Base-by-base conservation (phyloP, 1,140 invertebrate species). In the Drosophila nigrodunni region DNA sequence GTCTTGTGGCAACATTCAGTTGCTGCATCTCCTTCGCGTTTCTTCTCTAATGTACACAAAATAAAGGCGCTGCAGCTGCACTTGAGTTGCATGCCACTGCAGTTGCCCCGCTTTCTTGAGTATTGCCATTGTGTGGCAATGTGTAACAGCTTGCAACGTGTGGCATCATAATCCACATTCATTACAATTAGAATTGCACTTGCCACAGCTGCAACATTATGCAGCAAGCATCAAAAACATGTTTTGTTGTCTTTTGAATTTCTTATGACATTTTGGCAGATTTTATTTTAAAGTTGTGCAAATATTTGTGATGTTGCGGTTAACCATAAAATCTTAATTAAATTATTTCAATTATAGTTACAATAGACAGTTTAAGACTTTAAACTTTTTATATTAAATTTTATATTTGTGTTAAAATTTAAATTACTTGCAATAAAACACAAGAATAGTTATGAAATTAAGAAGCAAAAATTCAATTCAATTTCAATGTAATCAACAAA, bases 121-220 rank as follows among this genome's bases (percentile, higher is more conserved):
- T 44, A 25, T 2, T 37, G 34, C 58, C 50, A 73, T 85, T 78
- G 82, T 62, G 43, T 47, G 35, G 15, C 13, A 54, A 3, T 6
- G n/a, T 13, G 11, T 54, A 2, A 4, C 3, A 5, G 25, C 25
- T 30, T 80, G 59, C 54, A 69, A 37, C 55, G 70, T 78, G 82
- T 78, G 75, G 79, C 82, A 70, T 66, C 71, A 76, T 78, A 78
- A 86, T 81, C 78, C 52, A 21, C 52, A 69, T 52, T 64, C 65
- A 79, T 62, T 54, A 70, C 52, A 58, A 46, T 52, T 52, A 30
- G 4, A 30, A 30, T 30, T 30, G 6, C 25, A 30, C 3, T 30
- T 5, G 5, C 41, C 9, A 50, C 77, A 46, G 18, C 18, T 54
- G 44, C 44, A 6, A 52, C 77, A 52, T 43, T 41, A 59, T 69